Evolutionary conservation across 2,113 vertebrate genomes (phyloP).

Genomic region (Piaya cayana): DNA sequence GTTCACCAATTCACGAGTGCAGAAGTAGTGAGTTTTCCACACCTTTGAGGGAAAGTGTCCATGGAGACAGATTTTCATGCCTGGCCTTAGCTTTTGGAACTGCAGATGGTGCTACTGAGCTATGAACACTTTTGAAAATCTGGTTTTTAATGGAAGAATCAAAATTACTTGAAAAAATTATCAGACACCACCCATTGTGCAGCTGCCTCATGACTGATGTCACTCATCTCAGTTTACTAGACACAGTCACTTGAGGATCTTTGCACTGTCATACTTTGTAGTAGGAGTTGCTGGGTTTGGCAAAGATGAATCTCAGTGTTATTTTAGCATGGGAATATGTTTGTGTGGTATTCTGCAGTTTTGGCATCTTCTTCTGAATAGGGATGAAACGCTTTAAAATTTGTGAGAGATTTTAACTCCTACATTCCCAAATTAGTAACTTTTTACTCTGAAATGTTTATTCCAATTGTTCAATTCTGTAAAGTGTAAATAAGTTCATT

Average conservation of each 20-base stretch:
- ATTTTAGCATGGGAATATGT: not conserved
- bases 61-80: not conserved
- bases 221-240: not conserved
- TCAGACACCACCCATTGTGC: not conserved
- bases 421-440: not conserved
- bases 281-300: not conserved
- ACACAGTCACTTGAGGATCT: not conserved
- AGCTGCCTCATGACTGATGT: slow-evolving; percentile 1
- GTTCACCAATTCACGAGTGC: not conserved
- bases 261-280: not conserved
- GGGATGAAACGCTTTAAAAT: not conserved
- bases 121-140: not conserved
- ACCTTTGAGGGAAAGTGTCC: not conserved
- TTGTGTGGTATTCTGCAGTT: not conserved
- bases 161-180: slow-evolving; percentile 11
- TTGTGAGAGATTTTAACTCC: not conserved
- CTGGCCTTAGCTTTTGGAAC: not conserved
- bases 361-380: not conserved
- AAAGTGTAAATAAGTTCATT: not conserved
- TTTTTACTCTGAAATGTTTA: not conserved
- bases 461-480: not conserved
- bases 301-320: not conserved
- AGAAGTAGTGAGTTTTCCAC: not conserved
- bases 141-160: not conserved
- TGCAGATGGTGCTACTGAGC: slow-evolving; percentile 61